Evolutionary conservation across 2,797 vertebrate genomes (phyloP).

Genomic region (Octomys mimax): DNA sequence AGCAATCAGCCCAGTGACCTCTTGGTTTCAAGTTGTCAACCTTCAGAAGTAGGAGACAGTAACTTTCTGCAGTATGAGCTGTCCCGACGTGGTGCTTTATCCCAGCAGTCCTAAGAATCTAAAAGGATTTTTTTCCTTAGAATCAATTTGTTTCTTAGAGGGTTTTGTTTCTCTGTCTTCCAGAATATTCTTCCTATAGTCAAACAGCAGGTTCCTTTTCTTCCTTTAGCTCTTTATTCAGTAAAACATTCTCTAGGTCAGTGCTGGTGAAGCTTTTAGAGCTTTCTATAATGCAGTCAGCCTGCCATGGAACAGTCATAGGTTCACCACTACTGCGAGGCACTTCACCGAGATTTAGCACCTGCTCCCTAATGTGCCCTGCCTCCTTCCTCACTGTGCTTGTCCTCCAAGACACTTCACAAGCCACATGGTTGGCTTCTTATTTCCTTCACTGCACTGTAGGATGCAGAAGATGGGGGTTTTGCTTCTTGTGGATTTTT

Average conservation of each 20-base stretch:
- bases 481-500: background rate
- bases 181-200: background rate
- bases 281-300: background rate
- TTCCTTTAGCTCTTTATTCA: background rate
- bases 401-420: background rate
- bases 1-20: background rate
- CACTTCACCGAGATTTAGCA: background rate
- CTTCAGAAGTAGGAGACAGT: background rate
- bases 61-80: background rate
- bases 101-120: background rate
- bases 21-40: background rate
- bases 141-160: too few species aligned
- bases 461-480: background rate
- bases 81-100: background rate
- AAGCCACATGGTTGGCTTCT: background rate
- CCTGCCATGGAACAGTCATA: background rate
- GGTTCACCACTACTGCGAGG: background rate
- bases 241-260: background rate
- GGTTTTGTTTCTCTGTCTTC: background rate
- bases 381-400: background rate
- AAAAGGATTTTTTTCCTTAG: background rate
- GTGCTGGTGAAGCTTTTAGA: background rate
- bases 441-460: background rate
- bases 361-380: background rate
- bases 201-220: background rate